phyloP scores from a whole-genome alignment of 2,113 vertebrate species.

The Myodes glareolus region DNA sequence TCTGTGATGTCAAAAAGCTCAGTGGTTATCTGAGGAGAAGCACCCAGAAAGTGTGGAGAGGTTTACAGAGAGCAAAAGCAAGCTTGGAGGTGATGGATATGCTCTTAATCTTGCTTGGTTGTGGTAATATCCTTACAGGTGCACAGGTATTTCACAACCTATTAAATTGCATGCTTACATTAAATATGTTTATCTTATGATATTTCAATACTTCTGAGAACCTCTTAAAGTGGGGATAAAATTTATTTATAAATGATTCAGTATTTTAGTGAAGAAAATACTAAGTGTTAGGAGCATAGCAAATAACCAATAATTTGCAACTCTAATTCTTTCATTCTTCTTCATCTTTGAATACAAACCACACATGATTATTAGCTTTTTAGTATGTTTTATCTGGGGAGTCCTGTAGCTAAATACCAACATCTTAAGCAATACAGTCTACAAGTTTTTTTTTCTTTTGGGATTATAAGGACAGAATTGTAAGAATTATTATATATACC shows the following conservation, averaged over 20 bases:
- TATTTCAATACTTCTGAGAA: not conserved
- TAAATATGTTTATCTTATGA: not conserved
- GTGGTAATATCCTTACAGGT: not conserved
- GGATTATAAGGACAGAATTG: not conserved
- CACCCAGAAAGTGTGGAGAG: not conserved
- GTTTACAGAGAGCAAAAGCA: not conserved
- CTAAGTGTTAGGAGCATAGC: not conserved
- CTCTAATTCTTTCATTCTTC: not conserved
- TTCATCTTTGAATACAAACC: not conserved
- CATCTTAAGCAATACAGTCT: not conserved
- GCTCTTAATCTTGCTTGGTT: not conserved
- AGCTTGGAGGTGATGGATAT: not conserved
- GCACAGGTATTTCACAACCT: not conserved
- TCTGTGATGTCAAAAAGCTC: not conserved
- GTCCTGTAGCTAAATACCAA: not conserved
- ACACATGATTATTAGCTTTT: not conserved
- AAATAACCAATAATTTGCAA: not conserved
- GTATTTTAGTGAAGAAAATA: constrained; percentile 37
- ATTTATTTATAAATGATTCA: not conserved
- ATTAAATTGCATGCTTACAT: not conserved
- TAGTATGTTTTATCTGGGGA: not conserved
- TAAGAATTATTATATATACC: constrained; percentile 33
- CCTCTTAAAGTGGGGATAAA: not conserved
- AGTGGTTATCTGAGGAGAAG: constrained; percentile 3
- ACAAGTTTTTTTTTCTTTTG: not conserved